A percentile compares a stretch with the other conserved stretches of the same genome.
phyloP scores from a whole-genome alignment of 1,140 invertebrate genomes.

The Hormaphis cornu region DNA sequence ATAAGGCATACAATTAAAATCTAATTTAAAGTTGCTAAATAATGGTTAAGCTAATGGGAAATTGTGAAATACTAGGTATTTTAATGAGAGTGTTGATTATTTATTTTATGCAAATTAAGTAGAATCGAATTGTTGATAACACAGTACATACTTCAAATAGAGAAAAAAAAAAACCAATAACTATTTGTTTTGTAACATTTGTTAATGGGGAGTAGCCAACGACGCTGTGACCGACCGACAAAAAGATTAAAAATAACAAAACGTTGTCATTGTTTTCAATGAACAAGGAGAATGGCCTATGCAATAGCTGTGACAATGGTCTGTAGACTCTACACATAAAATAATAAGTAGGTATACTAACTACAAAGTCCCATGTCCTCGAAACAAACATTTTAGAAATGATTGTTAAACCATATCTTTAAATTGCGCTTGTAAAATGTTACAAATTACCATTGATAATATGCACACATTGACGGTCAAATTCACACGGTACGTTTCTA shows the following conservation, averaged over 20 bases:
- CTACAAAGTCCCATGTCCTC: background rate
- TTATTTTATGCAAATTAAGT: too few relatives aligned
- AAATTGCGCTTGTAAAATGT: background rate
- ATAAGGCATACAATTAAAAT: too few relatives aligned
- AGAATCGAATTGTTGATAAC: background rate
- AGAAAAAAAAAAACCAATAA: background rate
- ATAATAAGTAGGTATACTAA: background rate
- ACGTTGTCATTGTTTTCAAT: background rate
- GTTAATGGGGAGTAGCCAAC: background rate
- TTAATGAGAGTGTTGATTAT: too few relatives aligned
- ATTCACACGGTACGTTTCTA: background rate
- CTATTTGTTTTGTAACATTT: background rate
- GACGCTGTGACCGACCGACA: background rate
- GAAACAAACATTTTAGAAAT: background rate
- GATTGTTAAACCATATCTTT: background rate
- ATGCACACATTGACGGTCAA: background rate
- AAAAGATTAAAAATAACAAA: slow-evolving; percentile 3
- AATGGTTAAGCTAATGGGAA: too few relatives aligned
- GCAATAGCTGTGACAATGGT: background rate
- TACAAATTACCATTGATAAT: background rate
- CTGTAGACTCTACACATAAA: too few relatives aligned
- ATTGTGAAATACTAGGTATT: too few relatives aligned
- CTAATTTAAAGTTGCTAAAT: too few relatives aligned
- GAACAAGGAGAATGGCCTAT: background rate
- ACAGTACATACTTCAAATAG: background rate